Base-by-base conservation (phyloP, 2,888 invertebrate genomes). In the Xestia sexstrigata region DNA sequence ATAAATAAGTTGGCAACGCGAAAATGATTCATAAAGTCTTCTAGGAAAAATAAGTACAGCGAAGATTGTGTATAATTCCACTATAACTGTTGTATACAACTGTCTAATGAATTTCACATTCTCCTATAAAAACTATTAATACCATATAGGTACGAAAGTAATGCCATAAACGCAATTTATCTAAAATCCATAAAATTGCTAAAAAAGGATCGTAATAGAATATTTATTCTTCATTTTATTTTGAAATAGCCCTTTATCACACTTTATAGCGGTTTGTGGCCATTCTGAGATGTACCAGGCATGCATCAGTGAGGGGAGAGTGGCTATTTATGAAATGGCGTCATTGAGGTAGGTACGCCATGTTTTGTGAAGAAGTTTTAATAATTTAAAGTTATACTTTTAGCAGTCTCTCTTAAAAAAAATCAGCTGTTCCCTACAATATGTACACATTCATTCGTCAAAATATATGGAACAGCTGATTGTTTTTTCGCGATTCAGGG, bases 261-360 rank as follows among this genome's bases (percentile, higher is more conserved):
- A 74, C 35, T 70, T 72, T 58, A 73, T 70, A 68, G 74, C 67
- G 26, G 58, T 76, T 67, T 68, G 74, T 70, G 71, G 71, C 49
- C 76, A 78, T 74, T 69, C 71, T 70, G 69, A 75, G 74, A 76
- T 55, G 70, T 76, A 72, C 73, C 73, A 49, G 70, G 74, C 60
- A 11, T 55, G 58, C 65, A 71, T 66, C 69, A 73, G 81, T 63
- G 67, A 76, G 79, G 77, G 77, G 75, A 78, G 76, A 78, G 66
- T 70, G 60, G 83, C 76, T 87, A 83, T 83, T 85, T 85, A 81
- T 81, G 70, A 78, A 86, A 83, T 80, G 65, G 74, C 69, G 35
- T 58, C 66, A 65, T 65, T 55, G 45, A 69, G n/a, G 62, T 58
- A 66, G n/a, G 62, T 58, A 62, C 20, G 69, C 67, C 35, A 65